Percentiles rank a stretch among this genome's conserved stretches.
Conservation (phyloP, 1,140 invertebrate species). For the Euschistus heros region DNA sequence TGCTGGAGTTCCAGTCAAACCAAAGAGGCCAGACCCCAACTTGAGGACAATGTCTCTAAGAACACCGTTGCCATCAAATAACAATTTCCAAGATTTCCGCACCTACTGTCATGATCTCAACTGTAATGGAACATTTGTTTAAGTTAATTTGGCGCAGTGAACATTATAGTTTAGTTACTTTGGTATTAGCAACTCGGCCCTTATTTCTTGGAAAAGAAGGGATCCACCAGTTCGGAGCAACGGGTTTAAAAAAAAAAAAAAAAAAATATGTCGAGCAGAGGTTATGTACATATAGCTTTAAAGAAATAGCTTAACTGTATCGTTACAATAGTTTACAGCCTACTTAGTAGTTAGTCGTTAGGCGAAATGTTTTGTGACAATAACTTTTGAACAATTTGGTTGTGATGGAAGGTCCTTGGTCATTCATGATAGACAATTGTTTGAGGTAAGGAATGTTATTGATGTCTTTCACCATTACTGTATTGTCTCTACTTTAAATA, state of each 20-base stretch:
- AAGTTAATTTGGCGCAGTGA: conserved; percentile 7
- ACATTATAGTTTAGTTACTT: conserved; percentile 23
- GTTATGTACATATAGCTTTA: conserved; percentile 15
- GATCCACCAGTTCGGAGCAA: conserved; percentile 27
- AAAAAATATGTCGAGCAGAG: conserved; percentile 11
- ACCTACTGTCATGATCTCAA: conserved; percentile 13
- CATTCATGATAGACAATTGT: conserved; percentile 4
- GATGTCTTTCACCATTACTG: too few species aligned
- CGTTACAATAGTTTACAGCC: conserved; percentile 4
- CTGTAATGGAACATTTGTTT: conserved; percentile 23
- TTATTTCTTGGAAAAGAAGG: conserved; percentile 14
- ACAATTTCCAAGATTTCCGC: conserved; percentile 22
- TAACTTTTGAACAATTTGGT: conserved; percentile 7
- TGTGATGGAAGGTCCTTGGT: neutral
- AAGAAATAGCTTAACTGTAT: conserved; percentile 12
- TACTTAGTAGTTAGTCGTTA: conserved; percentile 10
- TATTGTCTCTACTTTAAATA: too few species aligned
- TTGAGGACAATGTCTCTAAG: conserved; percentile 13
- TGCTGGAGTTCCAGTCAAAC: conserved; percentile 21
- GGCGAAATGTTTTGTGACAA: conserved; percentile 6
- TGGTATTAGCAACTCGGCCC: conserved; percentile 20
- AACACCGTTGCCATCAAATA: conserved; percentile 12
- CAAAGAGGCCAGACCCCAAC: conserved; percentile 18
- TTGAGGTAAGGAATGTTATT: conserved; percentile 9
- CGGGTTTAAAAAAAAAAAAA: conserved; percentile 18